These are phyloP conservation scores for Eupithecia insigniata DNA, from an alignment of 2,888 invertebrate genomes.

Conservation along the genomic window DNA sequence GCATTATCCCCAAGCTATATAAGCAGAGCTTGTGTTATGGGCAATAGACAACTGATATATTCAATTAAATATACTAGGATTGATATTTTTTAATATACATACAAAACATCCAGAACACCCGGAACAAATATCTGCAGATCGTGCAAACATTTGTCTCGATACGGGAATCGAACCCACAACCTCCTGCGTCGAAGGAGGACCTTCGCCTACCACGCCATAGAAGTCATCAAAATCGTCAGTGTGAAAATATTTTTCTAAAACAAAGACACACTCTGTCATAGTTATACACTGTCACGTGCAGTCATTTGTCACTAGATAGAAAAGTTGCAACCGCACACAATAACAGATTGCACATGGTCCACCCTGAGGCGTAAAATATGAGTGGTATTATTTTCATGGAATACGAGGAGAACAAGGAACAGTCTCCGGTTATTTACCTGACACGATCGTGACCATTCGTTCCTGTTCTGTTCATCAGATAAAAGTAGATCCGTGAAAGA, in stretches of 20 bases:
- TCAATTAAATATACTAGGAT: too few relatives aligned
- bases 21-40: too few relatives aligned
- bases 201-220: too few relatives aligned
- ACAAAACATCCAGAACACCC: too few relatives aligned
- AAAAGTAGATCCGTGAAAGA: not conserved
- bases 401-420: slow-evolving; percentile 25
- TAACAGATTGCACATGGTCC: slow-evolving; percentile 24
- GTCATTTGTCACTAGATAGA: slow-evolving; percentile 7
- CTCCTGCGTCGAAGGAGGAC: too few relatives aligned
- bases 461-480: not conserved
- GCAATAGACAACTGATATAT: too few relatives aligned
- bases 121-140: too few relatives aligned
- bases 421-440: slow-evolving; percentile 8
- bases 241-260: not conserved
- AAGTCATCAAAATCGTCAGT: too few relatives aligned
- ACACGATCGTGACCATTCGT: slow-evolving; percentile 17
- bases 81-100: too few relatives aligned
- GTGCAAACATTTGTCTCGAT: too few relatives aligned
- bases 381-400: slow-evolving; percentile 33
- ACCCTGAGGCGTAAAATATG: slow-evolving; percentile 20
- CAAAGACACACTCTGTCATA: not conserved
- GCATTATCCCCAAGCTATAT: too few relatives aligned
- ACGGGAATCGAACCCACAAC: too few relatives aligned
- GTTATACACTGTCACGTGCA: not conserved
- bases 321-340: slow-evolving; percentile 18